Conservation (phyloP, 1,140 invertebrate genomes). For the Pentalonia nigronervosa region DNA sequence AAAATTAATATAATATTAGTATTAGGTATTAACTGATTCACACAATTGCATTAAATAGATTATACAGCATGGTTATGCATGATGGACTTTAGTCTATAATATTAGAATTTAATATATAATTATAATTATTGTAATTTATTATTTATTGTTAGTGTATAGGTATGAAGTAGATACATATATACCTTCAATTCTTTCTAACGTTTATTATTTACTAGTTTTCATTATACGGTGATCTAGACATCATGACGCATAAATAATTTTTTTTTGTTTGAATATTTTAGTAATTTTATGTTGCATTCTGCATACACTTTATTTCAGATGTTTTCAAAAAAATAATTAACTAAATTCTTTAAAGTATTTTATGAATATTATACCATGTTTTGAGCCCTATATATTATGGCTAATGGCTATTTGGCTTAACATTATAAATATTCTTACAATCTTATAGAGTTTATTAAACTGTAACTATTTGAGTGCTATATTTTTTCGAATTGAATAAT, state of each 20-base stretch:
- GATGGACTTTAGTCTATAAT: background rate
- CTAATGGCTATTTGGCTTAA: background rate
- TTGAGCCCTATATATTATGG: background rate
- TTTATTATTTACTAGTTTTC: background rate
- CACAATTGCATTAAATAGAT: background rate
- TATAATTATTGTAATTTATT: background rate
- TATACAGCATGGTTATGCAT: background rate
- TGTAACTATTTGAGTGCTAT: background rate
- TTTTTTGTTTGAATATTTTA: background rate
- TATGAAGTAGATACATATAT: no score
- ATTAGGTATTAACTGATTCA: background rate
- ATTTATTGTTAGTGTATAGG: background rate
- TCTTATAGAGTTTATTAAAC: background rate
- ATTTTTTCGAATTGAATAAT: background rate
- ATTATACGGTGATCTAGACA: background rate
- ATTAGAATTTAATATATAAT: background rate
- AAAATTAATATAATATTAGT: background rate
- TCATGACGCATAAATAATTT: background rate
- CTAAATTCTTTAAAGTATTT: background rate
- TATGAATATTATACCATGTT: background rate
- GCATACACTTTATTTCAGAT: background rate
- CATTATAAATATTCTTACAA: background rate
- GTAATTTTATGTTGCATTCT: background rate
- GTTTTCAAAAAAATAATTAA: background rate
- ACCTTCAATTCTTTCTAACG: background rate